These are phyloP conservation scores for Salminus brasiliensis DNA, from an alignment of 2,113 vertebrate species.

Conservation along the genomic window DNA sequence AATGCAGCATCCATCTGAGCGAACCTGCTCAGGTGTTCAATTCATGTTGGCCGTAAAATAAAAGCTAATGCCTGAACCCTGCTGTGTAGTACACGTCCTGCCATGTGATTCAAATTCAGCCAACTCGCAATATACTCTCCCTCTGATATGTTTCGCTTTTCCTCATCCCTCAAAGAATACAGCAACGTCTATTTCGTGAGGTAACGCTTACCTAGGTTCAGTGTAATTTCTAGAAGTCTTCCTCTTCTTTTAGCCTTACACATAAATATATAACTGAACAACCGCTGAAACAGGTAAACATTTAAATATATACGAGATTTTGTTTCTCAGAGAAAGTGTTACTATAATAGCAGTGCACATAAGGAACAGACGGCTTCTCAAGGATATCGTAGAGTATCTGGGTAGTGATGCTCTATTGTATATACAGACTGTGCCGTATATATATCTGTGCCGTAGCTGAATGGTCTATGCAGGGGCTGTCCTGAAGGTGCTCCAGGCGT, in stretches of 20 bases:
- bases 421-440: conserved; percentile 3
- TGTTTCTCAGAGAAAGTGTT: conserved; percentile 37
- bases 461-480: conserved; percentile 77
- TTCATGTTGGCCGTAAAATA: background rate
- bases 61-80: background rate
- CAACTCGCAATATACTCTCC: background rate
- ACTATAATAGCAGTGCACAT: conserved; percentile 44
- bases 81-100: conserved; percentile 7
- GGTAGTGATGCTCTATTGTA: conserved; percentile 22
- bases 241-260: conserved; percentile 16
- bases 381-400: conserved; percentile 5
- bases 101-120: conserved; percentile 21
- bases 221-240: conserved; percentile 16
- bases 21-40: background rate
- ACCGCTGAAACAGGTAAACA: conserved; percentile 28
- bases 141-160: background rate
- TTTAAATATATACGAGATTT: background rate
- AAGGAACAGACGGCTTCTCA: conserved; percentile 21
- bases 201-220: conserved; percentile 2
- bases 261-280: conserved; percentile 45
- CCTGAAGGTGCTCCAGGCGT: conserved; percentile 92
- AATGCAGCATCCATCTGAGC: conserved; percentile 1
- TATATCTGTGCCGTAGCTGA: background rate
- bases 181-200: conserved; percentile 23
- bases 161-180: conserved; percentile 39